Evolutionary conservation across 1,140 invertebrate species (phyloP), one percentile per base, ranked within the genome.

Genomic region (Meteorus sp.): DNA sequence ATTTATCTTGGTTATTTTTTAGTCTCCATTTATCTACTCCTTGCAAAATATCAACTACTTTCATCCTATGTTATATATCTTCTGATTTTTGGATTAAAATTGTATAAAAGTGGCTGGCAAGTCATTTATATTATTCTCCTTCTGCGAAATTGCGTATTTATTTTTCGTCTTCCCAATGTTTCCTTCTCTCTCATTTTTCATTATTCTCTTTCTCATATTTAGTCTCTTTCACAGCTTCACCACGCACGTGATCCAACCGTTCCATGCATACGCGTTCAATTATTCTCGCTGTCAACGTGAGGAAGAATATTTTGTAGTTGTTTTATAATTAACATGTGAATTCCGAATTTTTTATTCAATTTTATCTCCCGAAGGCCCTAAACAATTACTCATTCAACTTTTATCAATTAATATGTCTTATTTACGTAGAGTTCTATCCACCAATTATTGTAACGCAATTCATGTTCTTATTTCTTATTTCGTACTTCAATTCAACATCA

Each of bases 101-200:
- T 68, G 74, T 79, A 78, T 76, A 78, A 79, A 79, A 79, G 72
- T 77, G 74, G 75, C 73, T 77, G 76, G 75, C 74, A 78, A 79
- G 74, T 79, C 74, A 73, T 73, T 76, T 73, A 73, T 69, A 63
- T 67, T 61, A 61, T 65, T 55, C 59, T 45, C 45, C 57, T 53
- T 41, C 15, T 29, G n/a, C n/a, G n/a, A n/a, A n/a, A n/a, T n/a
- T n/a, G n/a, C n/a, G n/a, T n/a, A n/a, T n/a, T n/a, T n/a, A n/a
- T 44, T 57, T 57, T 54, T 65, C 67, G 48, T 59, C 43, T 60
- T 45, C 55, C 71, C 63, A 68, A 57, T 71, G 63, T 63, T 74
- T 68, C 43, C 19, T 17, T 51, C 41, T 60, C 55, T 43, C 61
- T 56, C 64, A 52, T 62, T 23, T 17, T 20, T 13, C 19, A 19